Percentiles rank a stretch among this genome's conserved stretches.
phyloP scores from a whole-genome alignment of 2,797 vertebrate genomes.

The Myotis planiceps region DNA sequence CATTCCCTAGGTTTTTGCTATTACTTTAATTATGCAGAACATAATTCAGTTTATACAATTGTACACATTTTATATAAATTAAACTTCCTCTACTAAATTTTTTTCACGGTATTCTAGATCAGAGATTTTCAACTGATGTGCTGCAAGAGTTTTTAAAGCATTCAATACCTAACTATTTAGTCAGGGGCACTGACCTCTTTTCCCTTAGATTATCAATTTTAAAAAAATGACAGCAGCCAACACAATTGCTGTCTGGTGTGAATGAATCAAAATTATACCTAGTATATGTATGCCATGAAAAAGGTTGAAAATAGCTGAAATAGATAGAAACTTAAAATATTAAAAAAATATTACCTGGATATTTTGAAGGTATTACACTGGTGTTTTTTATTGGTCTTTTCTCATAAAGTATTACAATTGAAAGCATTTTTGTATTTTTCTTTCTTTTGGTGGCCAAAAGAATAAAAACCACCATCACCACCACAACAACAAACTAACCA shows the following conservation, averaged over 20 bases:
- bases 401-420: conserved; percentile 60
- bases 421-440: conserved; percentile 78
- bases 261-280: background rate
- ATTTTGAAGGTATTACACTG: conserved; percentile 37
- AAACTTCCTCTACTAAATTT: background rate
- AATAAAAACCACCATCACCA: background rate
- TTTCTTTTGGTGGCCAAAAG: conserved; percentile 50
- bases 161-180: background rate
- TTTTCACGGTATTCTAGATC: conserved; percentile 1
- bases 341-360: conserved; percentile 56
- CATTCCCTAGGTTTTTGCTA: conserved; percentile 3
- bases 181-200: background rate
- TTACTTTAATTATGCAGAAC: conserved; percentile 16
- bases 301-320: background rate
- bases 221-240: background rate
- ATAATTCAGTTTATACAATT: background rate
- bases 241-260: background rate
- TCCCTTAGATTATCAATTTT: background rate
- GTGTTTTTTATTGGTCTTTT: conserved; percentile 69
- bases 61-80: background rate
- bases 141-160: background rate
- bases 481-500: conserved; percentile 42
- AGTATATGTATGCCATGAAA: background rate
- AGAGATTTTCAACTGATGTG: background rate
- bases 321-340: conserved; percentile 52